Base-by-base conservation (phyloP, 2,797 vertebrate species). In the Scleropages formosus region DNA sequence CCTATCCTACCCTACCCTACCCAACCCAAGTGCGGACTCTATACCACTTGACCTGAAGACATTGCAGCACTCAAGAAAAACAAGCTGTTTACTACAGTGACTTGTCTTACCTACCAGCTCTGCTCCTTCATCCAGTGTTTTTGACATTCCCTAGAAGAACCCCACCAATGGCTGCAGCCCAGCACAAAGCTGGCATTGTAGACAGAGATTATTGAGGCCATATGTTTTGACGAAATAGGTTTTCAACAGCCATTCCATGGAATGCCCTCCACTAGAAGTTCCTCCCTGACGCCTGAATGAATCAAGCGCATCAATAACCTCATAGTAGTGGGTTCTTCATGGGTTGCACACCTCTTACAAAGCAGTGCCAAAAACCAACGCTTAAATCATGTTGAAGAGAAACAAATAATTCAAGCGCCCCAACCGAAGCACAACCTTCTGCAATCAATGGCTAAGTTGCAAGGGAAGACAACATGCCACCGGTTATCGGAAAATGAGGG, bases 311-410 rank as follows among this genome's bases (percentile, higher is more conserved):
- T 53, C 67, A 69, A n/a, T 69, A 53, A n/a, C 26, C 20, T 69
- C 67, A 12, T 47, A 69, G 49, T 53, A 51, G 16, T 53, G 12
- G 46, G 53, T 12, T 13, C n/a, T 10, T 39, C 44, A 20, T 10
- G 18, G 10, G 49, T 53, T 69, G 24, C 67, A 69, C 66, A 69
- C n/a, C n/a, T n/a, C n/a, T n/a, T n/a, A 47, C 66, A 26, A 15
- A n/a, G 20, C 26, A 53, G 47, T 7, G 69, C 18, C 4, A 18
- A 20, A 69, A 53, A 69, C 49, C 67, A 69, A 51, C 26, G 53
- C 20, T 49, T 22, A 22, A 69, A 69, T 26, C 46, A 69, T 12
- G 13, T 67, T 69, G 15, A 53, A 53, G 51, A 11, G 22, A 69
- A 67, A 22, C 47, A 47, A 51, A 16, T 9, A 10, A 53, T 53